phyloP scores from a whole-genome alignment of 2,113 vertebrate genomes.

The Sorex araneus region DNA sequence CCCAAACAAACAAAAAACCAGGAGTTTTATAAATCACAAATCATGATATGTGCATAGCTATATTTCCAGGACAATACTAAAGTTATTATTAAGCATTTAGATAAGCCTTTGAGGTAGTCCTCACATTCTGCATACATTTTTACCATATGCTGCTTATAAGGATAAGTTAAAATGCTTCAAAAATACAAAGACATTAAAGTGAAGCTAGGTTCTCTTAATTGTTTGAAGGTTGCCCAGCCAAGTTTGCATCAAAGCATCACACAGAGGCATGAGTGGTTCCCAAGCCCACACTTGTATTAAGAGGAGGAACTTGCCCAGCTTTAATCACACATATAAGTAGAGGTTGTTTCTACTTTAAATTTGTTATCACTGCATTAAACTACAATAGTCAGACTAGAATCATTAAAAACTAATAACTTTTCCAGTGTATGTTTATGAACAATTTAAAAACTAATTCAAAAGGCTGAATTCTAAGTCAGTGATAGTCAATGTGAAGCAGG shows the following conservation, averaged over 20 bases:
- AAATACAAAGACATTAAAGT: conserved; percentile 46
- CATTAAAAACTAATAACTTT: conserved; percentile 68
- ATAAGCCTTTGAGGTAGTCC: conserved; percentile 41
- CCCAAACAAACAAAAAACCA: no score
- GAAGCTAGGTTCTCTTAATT: conserved; percentile 58
- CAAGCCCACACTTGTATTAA: conserved; percentile 55
- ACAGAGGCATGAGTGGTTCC: conserved; percentile 32
- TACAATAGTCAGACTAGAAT: conserved; percentile 61
- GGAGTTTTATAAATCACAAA: conserved; percentile 34
- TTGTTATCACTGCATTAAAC: conserved; percentile 59
- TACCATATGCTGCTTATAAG: conserved; percentile 37
- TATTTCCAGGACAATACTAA: conserved; percentile 22
- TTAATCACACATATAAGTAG: conserved; percentile 44
- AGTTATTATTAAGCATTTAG: conserved; percentile 54
- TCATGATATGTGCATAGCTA: not conserved
- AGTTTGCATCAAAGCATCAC: conserved; percentile 65
- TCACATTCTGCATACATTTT: conserved; percentile 20
- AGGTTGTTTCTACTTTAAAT: conserved; percentile 71
- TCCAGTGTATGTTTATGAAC: not conserved
- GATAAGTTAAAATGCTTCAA: conserved; percentile 68
- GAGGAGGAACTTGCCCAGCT: conserved; percentile 41
- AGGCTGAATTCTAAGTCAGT: conserved; percentile 21
- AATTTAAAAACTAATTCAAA: not conserved
- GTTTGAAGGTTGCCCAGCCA: conserved; percentile 61
- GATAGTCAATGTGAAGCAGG: not conserved